Evolutionary conservation across 2,113 vertebrate species (phyloP).

Genomic region (Apodemus speciosus): DNA sequence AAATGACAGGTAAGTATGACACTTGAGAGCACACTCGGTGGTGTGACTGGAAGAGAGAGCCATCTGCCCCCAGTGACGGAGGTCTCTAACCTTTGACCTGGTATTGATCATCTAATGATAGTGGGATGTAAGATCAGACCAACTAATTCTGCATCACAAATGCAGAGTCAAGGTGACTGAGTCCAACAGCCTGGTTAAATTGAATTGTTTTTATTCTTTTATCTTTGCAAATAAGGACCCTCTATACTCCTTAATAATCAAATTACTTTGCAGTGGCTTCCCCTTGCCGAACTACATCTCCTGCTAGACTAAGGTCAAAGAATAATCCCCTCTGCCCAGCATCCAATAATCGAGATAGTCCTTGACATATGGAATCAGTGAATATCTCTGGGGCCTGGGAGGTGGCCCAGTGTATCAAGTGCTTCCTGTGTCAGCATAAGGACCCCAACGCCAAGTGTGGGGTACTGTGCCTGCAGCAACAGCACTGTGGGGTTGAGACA

Average conservation of each 20-base stretch:
- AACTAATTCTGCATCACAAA: constrained; percentile 43
- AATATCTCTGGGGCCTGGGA: background rate
- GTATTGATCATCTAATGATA: constrained; percentile 37
- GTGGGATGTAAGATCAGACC: background rate
- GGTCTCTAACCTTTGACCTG: background rate
- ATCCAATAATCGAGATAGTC: constrained; percentile 16
- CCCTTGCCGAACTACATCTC: background rate
- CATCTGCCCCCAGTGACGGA: background rate
- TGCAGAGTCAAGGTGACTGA: constrained; percentile 35
- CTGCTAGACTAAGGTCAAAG: background rate
- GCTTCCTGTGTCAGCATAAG: background rate
- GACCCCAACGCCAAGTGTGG: background rate
- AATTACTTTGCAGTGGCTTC: background rate
- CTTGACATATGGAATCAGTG: background rate
- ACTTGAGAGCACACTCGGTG: too few species aligned
- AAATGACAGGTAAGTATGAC: background rate
- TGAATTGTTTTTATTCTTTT: constrained; percentile 35
- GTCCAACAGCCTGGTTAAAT: background rate
- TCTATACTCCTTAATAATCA: background rate
- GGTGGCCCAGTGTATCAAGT: background rate
- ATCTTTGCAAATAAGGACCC: constrained; percentile 32
- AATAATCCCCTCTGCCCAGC: background rate
- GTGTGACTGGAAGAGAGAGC: constrained; percentile 5
- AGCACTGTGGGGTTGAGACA: background rate
- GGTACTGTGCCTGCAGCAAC: background rate